Evolutionary conservation across 2,888 invertebrate genomes (phyloP), one percentile per base, ranked within the genome.

Genomic region (Pyrrhia umbra): DNA sequence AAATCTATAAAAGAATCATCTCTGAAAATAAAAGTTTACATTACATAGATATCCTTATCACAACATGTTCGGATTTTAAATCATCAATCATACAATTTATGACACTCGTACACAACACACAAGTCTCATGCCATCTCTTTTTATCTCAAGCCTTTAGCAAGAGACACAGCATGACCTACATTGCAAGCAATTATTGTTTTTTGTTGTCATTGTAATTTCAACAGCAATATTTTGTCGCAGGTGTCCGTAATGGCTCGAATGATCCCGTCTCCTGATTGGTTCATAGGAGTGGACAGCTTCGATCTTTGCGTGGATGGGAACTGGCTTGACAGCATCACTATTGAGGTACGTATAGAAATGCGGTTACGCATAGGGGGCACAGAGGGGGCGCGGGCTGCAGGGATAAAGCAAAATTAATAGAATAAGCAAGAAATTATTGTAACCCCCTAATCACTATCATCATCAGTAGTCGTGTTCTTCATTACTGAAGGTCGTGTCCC

Each of bases 211-310:
- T 68, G 47, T 75, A 63, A 68, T 75, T 73, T 61, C 16, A 78
- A 56, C 34, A 45, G 64, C 45, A 71, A 71, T 68, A 47, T 68
- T 71, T 85, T 81, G 67, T 91, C 88, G 4, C 95, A 98, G 97
- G 97, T 99, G 78, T 99, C 98, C 60, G 96, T 98, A 85, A 97
- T 98, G 96, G 97, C 98, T 58, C 96, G 98, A 78, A 97, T 99
- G 93, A 96, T 98, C 65, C 99, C 99, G 16, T 98, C 98, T 16
- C 98, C 98, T 2, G 98, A 99, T 92, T 99, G 99, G 98, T 98
- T 98, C 91, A 96, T 98, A 58, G 99, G 99, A 55, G 96, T 99
- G 49, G 98, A 98, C 92, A 97, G 98, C 82, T 97, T 98, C 86
- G 97, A 98, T 90, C 96, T 99, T 2, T 99, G 99, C 90, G 97